Conservation (phyloP, 2,113 vertebrate species). For the Podilymbus podiceps region DNA sequence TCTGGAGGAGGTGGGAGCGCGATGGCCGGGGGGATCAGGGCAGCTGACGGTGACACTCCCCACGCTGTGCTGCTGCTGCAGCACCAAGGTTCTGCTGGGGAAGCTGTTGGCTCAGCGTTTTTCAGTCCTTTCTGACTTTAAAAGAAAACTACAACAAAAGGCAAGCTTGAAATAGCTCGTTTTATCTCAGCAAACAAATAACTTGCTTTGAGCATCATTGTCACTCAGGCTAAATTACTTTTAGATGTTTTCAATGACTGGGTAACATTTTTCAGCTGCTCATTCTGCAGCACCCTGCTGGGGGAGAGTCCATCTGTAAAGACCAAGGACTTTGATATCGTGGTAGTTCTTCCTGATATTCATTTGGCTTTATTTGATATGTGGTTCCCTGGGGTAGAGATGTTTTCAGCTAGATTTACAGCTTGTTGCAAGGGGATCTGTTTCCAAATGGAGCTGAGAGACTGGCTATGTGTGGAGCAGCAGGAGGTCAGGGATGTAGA, state of each 20-base stretch:
- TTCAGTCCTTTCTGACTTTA: background rate
- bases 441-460: background rate
- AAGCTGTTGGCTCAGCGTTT: background rate
- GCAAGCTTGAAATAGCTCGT: constrained; percentile 4
- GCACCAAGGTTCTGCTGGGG: background rate
- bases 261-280: background rate
- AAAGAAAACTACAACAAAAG: constrained; percentile 15
- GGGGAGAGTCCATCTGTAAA: background rate
- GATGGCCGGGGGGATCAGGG: background rate
- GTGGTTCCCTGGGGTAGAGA: background rate
- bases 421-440: background rate
- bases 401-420: background rate
- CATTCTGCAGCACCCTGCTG: background rate
- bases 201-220: constrained; percentile 23
- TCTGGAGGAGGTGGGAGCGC: background rate
- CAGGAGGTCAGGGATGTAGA: background rate
- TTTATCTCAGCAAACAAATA: constrained; percentile 35
- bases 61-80: accelerated
- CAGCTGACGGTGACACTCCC: background rate
- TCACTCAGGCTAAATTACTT: constrained; percentile 42
- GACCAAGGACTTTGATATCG: background rate
- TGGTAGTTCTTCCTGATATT: background rate
- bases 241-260: background rate
- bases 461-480: background rate
- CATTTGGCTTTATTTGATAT: background rate